Base-by-base conservation (phyloP, 2,113 vertebrate genomes). In the Pao palembangensis region DNA sequence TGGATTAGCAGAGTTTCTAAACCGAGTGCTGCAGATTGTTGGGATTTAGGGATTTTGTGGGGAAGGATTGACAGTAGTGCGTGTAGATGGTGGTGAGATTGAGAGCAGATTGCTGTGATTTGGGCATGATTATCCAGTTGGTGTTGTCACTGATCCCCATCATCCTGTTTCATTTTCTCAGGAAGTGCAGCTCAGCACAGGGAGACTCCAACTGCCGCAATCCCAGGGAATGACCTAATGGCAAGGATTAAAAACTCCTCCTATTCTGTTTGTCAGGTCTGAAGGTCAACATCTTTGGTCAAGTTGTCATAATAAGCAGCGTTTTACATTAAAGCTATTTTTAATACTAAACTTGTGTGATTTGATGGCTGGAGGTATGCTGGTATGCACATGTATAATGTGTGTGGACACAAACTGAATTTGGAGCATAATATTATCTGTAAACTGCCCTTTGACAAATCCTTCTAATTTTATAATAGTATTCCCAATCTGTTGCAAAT, bases 21-120 rank as follows among this genome's bases (percentile, higher is more conserved):
- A 51, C 85, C 46, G 75, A 87, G 88, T 79, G 87, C 78, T 75
- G 79, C 90, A 85, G 85, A 88, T 89, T 84, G 51, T 67, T 3
- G 58, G 87, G 90, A 93, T 93, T 93, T 93, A 86, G 46, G 83
- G 90, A 92, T 93, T 89, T 92, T 90, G 72, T 67, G 41, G 47
- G 64, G 87, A 87, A 5, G 65, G 89, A 91, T 90, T 90, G 87
- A 88, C 70, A 70, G 82, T 77, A 76, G 81, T 3, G 3, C 85
- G 66, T 64, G 71, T 81, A 84, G 88, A 87, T 92, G 71, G 80
- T 82, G 8, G 53, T 19, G 71, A 86, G 87, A 90, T 91, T 89
- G 92, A 91, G 80, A 83, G 89, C 91, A 93, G 93, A 93, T 93
- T 91, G 91, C 81, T 52, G 85, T 60, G 69, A 89, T 92, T 90